These are phyloP conservation scores for Oxyscelio sp. DNA, from an alignment of 2,888 invertebrate genomes.

Conservation along the genomic window DNA sequence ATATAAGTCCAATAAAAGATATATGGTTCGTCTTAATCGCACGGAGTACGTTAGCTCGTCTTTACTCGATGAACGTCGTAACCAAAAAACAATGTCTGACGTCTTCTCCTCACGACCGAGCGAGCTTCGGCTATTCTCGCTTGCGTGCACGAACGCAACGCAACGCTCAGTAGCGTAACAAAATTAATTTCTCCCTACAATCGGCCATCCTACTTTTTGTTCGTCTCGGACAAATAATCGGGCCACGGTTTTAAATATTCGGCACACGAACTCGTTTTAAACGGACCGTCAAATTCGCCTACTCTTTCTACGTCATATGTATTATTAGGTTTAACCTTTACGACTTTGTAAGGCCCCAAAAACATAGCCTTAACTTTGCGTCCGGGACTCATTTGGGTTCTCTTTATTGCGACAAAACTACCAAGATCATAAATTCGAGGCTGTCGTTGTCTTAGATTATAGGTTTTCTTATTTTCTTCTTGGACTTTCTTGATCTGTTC, in stretches of 20 bases:
- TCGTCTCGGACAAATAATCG: slow-evolving; percentile 3
- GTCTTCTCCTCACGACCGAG: too few species aligned
- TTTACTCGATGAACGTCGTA: too few species aligned
- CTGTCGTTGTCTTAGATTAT: background rate
- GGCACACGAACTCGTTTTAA: background rate
- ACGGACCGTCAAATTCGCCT: background rate
- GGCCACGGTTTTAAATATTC: slow-evolving; percentile 13
- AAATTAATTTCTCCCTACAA: too few species aligned
- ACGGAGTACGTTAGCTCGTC: too few species aligned
- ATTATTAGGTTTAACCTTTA: slow-evolving; percentile 2
- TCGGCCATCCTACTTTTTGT: slow-evolving; percentile 14
- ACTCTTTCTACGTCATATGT: slow-evolving; percentile 8
- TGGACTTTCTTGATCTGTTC: background rate
- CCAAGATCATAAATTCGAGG: background rate
- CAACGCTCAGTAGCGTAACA: too few species aligned
- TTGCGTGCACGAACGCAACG: too few species aligned
- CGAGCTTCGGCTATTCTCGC: too few species aligned
- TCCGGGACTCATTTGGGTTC: slow-evolving; percentile 9
- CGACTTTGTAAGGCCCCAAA: slow-evolving; percentile 9
- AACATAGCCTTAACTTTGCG: slow-evolving; percentile 9
- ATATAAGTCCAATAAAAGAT: too few species aligned
- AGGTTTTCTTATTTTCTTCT: background rate
- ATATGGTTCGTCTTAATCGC: too few species aligned
- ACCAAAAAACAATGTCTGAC: too few species aligned
- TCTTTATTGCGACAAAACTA: slow-evolving; percentile 13